A percentile compares a stretch with the other conserved stretches of the same genome.
phyloP scores from a whole-genome alignment of 2,113 vertebrate species.

The Pseudopodoces humilis region DNA sequence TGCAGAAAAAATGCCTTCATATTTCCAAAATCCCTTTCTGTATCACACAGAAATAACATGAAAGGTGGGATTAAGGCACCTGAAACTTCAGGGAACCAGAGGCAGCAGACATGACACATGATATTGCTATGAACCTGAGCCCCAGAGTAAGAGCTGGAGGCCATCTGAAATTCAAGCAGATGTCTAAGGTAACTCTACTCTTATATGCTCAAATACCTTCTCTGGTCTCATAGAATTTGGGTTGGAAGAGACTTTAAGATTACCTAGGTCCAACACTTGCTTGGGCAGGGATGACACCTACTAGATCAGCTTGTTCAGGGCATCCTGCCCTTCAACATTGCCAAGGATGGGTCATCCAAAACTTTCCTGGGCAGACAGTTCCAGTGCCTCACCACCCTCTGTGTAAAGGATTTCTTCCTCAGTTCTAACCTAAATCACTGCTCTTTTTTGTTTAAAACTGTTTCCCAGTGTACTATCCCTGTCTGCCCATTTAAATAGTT shows the following conservation, averaged over 20 bases:
- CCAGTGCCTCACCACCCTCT: background rate
- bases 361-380: background rate
- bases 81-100: background rate
- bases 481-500: background rate
- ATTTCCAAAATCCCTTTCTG: background rate
- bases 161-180: background rate
- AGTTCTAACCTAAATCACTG: background rate
- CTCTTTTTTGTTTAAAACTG: background rate
- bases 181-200: background rate
- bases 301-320: background rate
- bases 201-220: background rate
- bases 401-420: background rate
- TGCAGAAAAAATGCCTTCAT: background rate
- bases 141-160: background rate
- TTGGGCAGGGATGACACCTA: background rate
- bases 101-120: fast-evolving
- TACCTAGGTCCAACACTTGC: background rate
- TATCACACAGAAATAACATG: background rate
- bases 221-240: background rate
- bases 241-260: background rate
- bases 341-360: background rate
- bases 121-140: background rate
- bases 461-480: background rate
- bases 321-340: background rate
- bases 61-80: background rate